Percentiles rank a stretch among this genome's conserved stretches.
These are phyloP conservation scores for Phyllotreta cruciferae DNA, from an alignment of 2,888 invertebrate species.

Conservation along the genomic window DNA sequence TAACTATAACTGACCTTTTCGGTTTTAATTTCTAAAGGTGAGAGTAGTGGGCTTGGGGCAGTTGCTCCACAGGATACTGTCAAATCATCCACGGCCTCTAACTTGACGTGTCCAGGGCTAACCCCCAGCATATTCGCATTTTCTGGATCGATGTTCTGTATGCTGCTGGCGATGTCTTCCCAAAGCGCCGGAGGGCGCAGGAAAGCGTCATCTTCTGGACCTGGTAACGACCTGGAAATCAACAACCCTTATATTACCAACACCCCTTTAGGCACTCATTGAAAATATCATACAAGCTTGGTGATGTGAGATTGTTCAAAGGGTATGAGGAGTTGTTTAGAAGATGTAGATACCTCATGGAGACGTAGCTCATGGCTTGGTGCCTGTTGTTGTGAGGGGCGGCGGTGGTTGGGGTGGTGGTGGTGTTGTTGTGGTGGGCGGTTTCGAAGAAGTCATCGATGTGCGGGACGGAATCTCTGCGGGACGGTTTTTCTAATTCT, in stretches of 20 bases:
- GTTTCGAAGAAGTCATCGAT: slow-evolving; percentile 73
- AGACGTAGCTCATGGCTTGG: slow-evolving; percentile 41
- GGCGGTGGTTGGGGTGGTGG: slow-evolving; percentile 36
- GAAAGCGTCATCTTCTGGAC: slow-evolving; percentile 82
- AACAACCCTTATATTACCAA: too few species aligned
- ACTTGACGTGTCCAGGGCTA: slow-evolving; percentile 76
- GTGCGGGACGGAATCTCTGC: slow-evolving; percentile 67
- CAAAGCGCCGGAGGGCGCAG: slow-evolving; percentile 82
- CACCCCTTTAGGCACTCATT: too few species aligned
- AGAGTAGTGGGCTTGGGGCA: slow-evolving; percentile 77
- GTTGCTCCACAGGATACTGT: slow-evolving; percentile 66
- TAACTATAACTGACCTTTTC: slow-evolving; percentile 73
- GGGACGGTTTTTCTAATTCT: slow-evolving; percentile 63
- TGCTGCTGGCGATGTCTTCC: slow-evolving; percentile 92
- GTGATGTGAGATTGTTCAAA: too few species aligned
- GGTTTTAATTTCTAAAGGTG: slow-evolving; percentile 82
- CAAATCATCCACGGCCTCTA: slow-evolving; percentile 75
- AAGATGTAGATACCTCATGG: slow-evolving; percentile 58
- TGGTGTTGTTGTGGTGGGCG: slow-evolving; percentile 51
- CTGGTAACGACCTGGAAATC: slow-evolving; percentile 54
- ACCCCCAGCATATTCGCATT: slow-evolving; percentile 87
- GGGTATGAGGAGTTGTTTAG: too few species aligned
- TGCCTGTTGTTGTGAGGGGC: slow-evolving; percentile 38
- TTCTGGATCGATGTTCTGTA: slow-evolving; percentile 88
- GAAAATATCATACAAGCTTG: too few species aligned